A percentile compares a stretch with the other conserved stretches of the same genome.
Evolutionary conservation across 1,140 invertebrate species (phyloP).

Genomic region (Drosophila novamexicana): DNA sequence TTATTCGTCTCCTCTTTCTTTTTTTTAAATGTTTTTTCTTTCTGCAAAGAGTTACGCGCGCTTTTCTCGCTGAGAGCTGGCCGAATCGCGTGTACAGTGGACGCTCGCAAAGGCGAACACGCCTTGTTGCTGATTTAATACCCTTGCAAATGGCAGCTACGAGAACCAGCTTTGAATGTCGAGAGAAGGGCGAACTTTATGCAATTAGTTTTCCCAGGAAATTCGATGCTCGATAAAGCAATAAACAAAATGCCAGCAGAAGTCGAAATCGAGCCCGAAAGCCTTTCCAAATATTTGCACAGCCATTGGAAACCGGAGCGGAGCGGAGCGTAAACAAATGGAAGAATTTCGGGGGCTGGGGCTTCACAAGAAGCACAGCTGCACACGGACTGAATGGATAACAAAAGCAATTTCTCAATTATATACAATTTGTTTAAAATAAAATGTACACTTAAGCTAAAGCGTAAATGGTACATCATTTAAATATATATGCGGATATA

Average conservation of each 20-base stretch:
- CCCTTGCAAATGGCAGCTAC: no score
- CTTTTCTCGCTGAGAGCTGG: background rate
- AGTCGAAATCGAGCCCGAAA: background rate
- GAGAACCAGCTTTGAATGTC: background rate
- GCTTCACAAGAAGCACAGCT: background rate
- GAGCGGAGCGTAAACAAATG: background rate
- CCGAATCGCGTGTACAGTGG: background rate
- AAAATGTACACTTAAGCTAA: constrained; percentile 37
- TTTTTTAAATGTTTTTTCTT: constrained; percentile 25
- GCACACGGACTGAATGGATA: background rate
- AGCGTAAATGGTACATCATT: constrained; percentile 25
- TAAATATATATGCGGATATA: background rate
- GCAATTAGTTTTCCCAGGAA: background rate
- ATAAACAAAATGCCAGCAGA: no score
- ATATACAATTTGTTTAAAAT: constrained; percentile 42
- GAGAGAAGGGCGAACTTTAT: background rate
- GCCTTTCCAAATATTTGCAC: background rate
- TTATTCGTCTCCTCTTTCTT: constrained; percentile 15
- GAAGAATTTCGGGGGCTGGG: background rate
- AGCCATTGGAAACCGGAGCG: background rate
- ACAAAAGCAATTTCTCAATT: constrained; percentile 25
- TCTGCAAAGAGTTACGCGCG: constrained; percentile 3
- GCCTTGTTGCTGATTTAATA: no score
- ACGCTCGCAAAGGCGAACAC: background rate
- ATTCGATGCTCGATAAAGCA: no score